These are phyloP conservation scores for Seira sanloemensis DNA, from an alignment of 2,888 invertebrate genomes.

Conservation along the genomic window DNA sequence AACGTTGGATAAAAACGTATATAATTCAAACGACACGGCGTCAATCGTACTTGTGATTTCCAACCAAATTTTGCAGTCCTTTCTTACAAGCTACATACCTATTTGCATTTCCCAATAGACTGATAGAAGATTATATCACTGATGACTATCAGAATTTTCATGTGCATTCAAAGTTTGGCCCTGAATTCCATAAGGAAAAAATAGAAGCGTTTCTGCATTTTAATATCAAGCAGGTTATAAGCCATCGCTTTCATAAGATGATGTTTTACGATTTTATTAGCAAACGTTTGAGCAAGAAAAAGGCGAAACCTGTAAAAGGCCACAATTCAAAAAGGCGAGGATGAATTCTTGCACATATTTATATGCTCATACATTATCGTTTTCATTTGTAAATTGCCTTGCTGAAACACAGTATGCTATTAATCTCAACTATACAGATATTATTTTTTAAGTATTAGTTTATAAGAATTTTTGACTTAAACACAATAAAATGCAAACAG, in stretches of 20 bases:
- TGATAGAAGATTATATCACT: not conserved
- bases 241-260: not conserved
- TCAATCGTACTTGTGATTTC: too few species aligned
- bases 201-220: not conserved
- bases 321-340: slow-evolving; percentile 27
- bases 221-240: not conserved
- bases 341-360: slow-evolving; percentile 11
- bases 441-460: too few species aligned
- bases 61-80: too few species aligned
- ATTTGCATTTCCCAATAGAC: not conserved
- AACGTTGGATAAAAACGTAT: not conserved
- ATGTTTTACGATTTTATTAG: not conserved
- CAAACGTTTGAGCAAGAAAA: slow-evolving; percentile 10
- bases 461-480: slow-evolving; percentile 6
- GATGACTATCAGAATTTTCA: not conserved
- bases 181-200: not conserved
- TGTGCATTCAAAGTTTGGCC: too few species aligned
- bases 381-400: not conserved
- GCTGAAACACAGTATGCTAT: too few species aligned
- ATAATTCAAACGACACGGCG: not conserved
- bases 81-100: not conserved
- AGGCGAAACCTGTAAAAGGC: not conserved
- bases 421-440: too few species aligned
- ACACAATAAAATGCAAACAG: not conserved
- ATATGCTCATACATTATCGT: not conserved